phyloP scores from a whole-genome alignment of 1,140 invertebrate genomes.

The Sycophila sp. region DNA sequence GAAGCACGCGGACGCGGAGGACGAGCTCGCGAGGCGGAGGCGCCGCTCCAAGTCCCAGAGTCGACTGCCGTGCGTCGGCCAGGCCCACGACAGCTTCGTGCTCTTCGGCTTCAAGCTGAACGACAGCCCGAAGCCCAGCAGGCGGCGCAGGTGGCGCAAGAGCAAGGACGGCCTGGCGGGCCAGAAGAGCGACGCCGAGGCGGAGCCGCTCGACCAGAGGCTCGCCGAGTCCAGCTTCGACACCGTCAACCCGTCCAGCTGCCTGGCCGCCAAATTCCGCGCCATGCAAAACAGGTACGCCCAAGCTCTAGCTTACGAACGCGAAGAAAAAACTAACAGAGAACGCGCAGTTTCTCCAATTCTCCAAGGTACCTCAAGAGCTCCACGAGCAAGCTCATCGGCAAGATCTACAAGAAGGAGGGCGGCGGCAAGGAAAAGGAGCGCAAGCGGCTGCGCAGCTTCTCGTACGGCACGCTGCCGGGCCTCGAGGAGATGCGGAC shows the following conservation, averaged over 20 bases:
- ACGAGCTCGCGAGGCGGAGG: conserved; percentile 53
- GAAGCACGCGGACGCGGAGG: conserved; percentile 49
- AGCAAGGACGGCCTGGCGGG: conserved; percentile 30
- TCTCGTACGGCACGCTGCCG: conserved; percentile 79
- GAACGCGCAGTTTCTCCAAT: neutral
- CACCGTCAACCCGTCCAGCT: conserved; percentile 67
- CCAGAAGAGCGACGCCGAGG: neutral
- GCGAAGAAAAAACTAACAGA: too few species aligned
- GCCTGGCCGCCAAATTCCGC: conserved; percentile 74
- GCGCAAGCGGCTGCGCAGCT: conserved; percentile 75
- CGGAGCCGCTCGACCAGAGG: neutral
- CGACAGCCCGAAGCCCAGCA: conserved; percentile 39
- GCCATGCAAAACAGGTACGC: conserved; percentile 73
- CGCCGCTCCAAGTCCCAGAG: conserved; percentile 59
- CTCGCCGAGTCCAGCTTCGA: conserved; percentile 48
- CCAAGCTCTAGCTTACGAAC: too few species aligned
- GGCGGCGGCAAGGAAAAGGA: conserved; percentile 62
- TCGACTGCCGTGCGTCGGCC: conserved; percentile 47
- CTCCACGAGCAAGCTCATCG: conserved; percentile 75
- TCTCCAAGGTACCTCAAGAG: conserved; percentile 69
- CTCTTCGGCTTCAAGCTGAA: conserved; percentile 49
- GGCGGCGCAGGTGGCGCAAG: conserved; percentile 42
- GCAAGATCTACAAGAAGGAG: conserved; percentile 73
- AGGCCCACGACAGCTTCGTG: conserved; percentile 52
- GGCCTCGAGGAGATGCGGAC: conserved; percentile 77